Evolutionary conservation across 2,888 invertebrate species (phyloP), one percentile per base, ranked within the genome.

Genomic region (Caenorhabditis becei): DNA sequence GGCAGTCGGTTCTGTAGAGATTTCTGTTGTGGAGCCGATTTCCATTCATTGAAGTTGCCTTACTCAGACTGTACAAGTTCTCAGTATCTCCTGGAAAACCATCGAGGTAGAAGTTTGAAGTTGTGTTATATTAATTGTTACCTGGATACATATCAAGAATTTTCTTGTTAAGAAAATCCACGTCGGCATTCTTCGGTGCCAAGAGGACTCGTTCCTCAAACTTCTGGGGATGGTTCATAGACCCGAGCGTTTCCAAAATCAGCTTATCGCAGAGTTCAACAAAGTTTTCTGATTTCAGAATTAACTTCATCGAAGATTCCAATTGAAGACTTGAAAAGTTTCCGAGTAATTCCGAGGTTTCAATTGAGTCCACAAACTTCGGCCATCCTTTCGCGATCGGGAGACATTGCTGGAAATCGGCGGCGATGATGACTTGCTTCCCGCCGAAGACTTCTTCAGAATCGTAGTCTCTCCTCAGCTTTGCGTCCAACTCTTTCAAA

Each of bases 361-460:
- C 20, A 3, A 51, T 16, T 18, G 20, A 18, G 24, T 24, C 28
- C 28, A 10, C 14, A 16, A n/a, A 5, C 5, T 54, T 54, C 20
- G 16, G 4, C 20, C 18, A 49, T 54, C n/a, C n/a, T 14, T 54
- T n/a, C 3, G 54, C 14, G 28, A 16, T 26, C 26, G 54, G 28
- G 1, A 28, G 26, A 5, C 24, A 20, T 14, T 54, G 54, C 2
- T 54, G n/a, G 26, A 54, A 54, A 18, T 54, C 54, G 4, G 28
- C 54, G 28, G 16, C 10, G 16, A 54, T 26, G 54, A 54, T 54
- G 16, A 54, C 26, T n/a, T 10, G 16, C 54, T 28, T 54, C n/a
- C 54, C 54, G 2, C 54, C 54, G 14, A 54, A 54, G 8, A 3
- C 20, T 20, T 20, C 14, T 23, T 20, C 51, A 14, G 20, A 10